Evolutionary conservation across 2,888 invertebrate species (phyloP).

Genomic region (Nycteola revayana): DNA sequence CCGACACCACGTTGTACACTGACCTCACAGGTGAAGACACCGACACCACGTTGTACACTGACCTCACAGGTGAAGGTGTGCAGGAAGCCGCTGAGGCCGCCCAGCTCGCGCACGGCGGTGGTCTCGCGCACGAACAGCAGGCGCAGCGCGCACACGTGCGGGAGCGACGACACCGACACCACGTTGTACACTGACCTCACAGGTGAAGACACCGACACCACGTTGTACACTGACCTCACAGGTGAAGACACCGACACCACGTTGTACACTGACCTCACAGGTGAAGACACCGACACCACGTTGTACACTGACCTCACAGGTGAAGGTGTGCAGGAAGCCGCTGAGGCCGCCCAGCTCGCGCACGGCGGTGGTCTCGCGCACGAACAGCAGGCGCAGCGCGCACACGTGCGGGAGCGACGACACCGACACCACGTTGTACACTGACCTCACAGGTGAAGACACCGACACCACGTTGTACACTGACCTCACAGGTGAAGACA

Average conservation of each 20-base stretch:
- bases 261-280: slow-evolving; percentile 89
- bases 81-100: slow-evolving; percentile 96
- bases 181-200: too few relatives aligned
- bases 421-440: slow-evolving; percentile 88
- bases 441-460: too few relatives aligned
- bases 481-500: too few relatives aligned
- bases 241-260: slow-evolving; percentile 92
- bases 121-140: slow-evolving; percentile 98
- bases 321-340: slow-evolving; percentile 96
- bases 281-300: slow-evolving; percentile 92
- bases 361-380: slow-evolving; percentile 95
- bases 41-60: slow-evolving; percentile 1
- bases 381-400: slow-evolving; percentile 96
- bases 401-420: slow-evolving; percentile 92
- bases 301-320: slow-evolving; percentile 91
- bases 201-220: too few relatives aligned
- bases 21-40: slow-evolving; percentile 91
- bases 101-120: slow-evolving; percentile 93
- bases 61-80: slow-evolving; percentile 96
- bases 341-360: slow-evolving; percentile 94
- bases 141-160: slow-evolving; percentile 92
- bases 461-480: too few relatives aligned
- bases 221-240: slow-evolving; percentile 90
- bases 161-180: slow-evolving; percentile 91
- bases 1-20: background rate